phyloP scores from a whole-genome alignment of 2,113 vertebrate genomes.

The Microtus oregoni region DNA sequence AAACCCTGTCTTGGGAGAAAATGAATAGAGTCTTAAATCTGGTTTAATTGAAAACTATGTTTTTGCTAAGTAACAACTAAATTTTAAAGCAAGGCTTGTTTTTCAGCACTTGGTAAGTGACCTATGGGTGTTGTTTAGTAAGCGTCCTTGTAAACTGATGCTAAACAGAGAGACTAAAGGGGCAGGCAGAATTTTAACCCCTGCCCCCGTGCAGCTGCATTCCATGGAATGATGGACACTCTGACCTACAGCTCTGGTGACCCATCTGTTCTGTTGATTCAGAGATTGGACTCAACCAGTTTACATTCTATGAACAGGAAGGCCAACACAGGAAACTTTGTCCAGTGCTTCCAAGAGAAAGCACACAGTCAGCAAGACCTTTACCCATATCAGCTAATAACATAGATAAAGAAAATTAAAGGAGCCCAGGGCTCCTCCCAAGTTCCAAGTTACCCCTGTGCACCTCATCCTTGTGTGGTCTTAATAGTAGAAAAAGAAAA shows the following conservation, averaged over 20 bases:
- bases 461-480: not conserved
- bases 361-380: not conserved
- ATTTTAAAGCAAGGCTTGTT: not conserved
- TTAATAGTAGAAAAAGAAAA: not conserved
- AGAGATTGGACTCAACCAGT: not conserved
- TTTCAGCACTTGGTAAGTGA: not conserved
- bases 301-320: not conserved
- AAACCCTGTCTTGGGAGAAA: not conserved
- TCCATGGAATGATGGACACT: not conserved
- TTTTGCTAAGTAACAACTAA: too few species aligned
- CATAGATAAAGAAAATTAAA: not conserved
- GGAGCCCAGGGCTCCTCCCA: not conserved
- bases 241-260: not conserved
- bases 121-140: not conserved
- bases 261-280: not conserved
- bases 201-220: not conserved
- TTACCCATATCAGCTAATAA: not conserved
- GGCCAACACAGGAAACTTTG: not conserved
- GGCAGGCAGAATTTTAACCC: not conserved
- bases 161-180: not conserved
- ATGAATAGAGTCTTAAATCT: not conserved
- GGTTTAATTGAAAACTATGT: not conserved
- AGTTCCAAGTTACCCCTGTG: not conserved
- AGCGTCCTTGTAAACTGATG: not conserved
- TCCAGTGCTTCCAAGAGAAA: not conserved